A percentile compares a stretch with the other conserved stretches of the same genome.
phyloP scores from a whole-genome alignment of 2,113 vertebrate species.

The Esox niger region DNA sequence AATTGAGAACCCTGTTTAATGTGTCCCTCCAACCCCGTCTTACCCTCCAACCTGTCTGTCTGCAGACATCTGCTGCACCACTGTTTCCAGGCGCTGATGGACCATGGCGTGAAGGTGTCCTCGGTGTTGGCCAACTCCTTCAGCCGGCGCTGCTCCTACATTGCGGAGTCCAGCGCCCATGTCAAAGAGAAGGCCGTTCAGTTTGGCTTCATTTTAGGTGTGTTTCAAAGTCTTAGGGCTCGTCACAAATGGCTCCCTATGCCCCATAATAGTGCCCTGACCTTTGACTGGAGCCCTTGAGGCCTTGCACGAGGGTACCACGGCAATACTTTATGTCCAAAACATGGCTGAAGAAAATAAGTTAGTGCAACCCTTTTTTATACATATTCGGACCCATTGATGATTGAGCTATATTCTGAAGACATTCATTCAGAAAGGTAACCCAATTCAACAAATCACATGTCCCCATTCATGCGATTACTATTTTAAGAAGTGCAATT shows the following conservation, averaged over 20 bases:
- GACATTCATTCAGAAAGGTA: no score
- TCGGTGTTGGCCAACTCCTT: constrained; percentile 97
- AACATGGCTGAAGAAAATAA: no score
- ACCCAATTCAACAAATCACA: no score
- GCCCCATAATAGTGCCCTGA: not conserved
- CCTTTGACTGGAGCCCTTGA: not conserved
- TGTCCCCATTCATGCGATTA: no score
- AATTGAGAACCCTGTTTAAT: not conserved
- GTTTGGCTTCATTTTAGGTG: constrained; percentile 97
- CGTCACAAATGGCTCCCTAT: not conserved
- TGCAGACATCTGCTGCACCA: constrained; percentile 95
- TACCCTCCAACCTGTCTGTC: not conserved
- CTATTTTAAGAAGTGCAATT: no score
- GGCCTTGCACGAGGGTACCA: no score
- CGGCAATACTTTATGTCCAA: no score
- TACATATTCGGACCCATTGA: no score
- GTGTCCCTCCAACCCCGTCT: not conserved
- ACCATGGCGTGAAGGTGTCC: constrained; percentile 96
- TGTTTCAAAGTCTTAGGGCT: constrained; percentile 17
- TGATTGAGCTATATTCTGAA: no score
- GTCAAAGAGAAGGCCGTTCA: constrained; percentile 98
- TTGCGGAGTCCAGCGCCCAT: constrained; percentile 90
- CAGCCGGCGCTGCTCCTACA: constrained; percentile 95
- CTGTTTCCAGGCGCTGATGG: constrained; percentile 98
- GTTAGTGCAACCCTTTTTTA: no score